Percentiles rank a stretch among this genome's conserved stretches.
These are phyloP conservation scores for Rissa tridactyla DNA, from an alignment of 2,113 vertebrate genomes.

Conservation along the genomic window DNA sequence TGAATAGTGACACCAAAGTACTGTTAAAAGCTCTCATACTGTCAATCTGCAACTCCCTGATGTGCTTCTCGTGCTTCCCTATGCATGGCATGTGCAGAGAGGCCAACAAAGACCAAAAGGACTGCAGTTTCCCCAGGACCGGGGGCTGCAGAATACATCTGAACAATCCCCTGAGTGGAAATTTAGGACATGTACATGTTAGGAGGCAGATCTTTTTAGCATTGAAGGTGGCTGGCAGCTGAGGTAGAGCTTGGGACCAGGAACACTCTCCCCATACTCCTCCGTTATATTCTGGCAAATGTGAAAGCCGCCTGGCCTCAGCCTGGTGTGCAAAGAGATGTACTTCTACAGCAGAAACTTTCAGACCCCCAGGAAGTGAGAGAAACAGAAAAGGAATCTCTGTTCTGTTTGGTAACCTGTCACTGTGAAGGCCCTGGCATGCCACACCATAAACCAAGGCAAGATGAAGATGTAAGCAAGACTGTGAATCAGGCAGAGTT, in stretches of 20 bases:
- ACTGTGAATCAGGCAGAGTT: background rate
- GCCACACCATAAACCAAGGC: background rate
- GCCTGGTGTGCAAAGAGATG: background rate
- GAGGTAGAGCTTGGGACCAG: background rate
- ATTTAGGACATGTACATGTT: background rate
- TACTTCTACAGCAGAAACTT: background rate
- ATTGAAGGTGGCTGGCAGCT: background rate
- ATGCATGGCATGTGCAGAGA: background rate
- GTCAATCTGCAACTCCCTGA: background rate
- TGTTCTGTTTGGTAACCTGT: background rate
- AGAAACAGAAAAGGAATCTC: background rate
- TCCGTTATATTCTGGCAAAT: background rate
- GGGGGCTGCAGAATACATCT: background rate
- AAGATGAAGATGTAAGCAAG: background rate
- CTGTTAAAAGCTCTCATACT: background rate
- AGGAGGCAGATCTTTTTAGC: background rate
- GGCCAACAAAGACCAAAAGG: background rate
- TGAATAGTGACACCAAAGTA: background rate
- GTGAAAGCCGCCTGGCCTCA: background rate
- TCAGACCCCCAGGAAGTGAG: background rate
- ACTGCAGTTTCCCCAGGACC: background rate
- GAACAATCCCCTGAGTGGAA: background rate
- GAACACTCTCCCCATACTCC: background rate
- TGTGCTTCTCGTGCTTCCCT: background rate
- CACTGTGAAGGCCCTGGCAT: background rate